A percentile compares a stretch with the other conserved stretches of the same genome.
These are phyloP conservation scores for Pollachius pollachius DNA, from an alignment of 2,113 vertebrate genomes.

Conservation along the genomic window DNA sequence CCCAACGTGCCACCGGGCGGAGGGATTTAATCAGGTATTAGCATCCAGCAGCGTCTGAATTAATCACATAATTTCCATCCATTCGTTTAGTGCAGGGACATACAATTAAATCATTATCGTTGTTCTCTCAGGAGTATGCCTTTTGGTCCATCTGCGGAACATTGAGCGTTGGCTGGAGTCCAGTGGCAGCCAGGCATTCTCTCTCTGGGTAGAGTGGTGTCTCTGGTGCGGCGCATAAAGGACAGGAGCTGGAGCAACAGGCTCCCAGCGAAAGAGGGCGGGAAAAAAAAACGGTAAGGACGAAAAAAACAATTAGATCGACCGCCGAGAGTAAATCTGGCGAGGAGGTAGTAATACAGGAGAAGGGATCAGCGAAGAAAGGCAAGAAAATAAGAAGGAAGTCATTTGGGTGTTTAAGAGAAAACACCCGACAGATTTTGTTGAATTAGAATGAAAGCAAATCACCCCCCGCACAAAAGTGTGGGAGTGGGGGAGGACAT, in stretches of 20 bases:
- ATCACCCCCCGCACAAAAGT: background rate
- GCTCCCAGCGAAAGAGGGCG: conserved; percentile 17
- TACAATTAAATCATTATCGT: conserved; percentile 80
- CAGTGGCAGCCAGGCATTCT: conserved; percentile 60
- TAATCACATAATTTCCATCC: conserved; percentile 79
- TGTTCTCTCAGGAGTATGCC: conserved; percentile 72
- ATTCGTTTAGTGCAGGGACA: conserved; percentile 83
- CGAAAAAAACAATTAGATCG: too few relatives aligned
- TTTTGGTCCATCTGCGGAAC: conserved; percentile 78
- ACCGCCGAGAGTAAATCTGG: too few relatives aligned
- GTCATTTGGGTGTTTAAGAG: too few relatives aligned
- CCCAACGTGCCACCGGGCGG: conserved; percentile 58
- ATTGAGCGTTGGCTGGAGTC: conserved; percentile 74
- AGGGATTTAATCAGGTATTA: conserved; percentile 78
- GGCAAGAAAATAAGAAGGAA: too few relatives aligned
- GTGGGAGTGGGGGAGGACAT: background rate
- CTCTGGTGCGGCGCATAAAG: conserved; percentile 10
- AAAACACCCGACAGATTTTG: too few relatives aligned
- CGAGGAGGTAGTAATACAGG: too few relatives aligned
- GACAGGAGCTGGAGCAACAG: conserved; percentile 30
- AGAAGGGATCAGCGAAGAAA: too few relatives aligned
- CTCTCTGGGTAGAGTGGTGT: too few relatives aligned
- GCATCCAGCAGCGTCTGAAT: conserved; percentile 77
- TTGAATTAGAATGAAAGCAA: background rate
- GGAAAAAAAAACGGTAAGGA: too few relatives aligned